Percentiles rank a stretch among this genome's conserved stretches.
These are phyloP conservation scores for Steromphala cineraria DNA, from an alignment of 2,888 invertebrate species.

Conservation along the genomic window DNA sequence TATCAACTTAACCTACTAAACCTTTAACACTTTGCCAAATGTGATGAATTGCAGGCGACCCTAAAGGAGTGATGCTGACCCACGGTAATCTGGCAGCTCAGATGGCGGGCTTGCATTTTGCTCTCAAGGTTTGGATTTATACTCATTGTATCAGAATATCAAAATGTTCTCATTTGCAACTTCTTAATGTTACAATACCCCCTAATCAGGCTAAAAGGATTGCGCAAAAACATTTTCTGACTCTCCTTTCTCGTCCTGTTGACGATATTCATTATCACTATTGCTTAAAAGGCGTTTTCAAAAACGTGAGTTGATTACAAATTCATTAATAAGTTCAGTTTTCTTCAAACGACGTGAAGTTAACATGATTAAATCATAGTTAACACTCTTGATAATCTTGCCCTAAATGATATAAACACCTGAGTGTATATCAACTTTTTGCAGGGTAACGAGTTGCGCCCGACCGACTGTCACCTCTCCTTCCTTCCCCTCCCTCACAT, in stretches of 20 bases:
- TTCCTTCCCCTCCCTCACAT: slow-evolving; percentile 97
- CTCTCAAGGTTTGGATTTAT: slow-evolving; percentile 43
- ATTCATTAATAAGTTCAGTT: too few relatives aligned
- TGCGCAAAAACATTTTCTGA: too few relatives aligned
- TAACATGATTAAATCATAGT: too few relatives aligned
- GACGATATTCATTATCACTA: too few relatives aligned
- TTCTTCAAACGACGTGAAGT: too few relatives aligned
- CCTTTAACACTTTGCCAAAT: background rate
- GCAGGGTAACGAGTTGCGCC: slow-evolving; percentile 38
- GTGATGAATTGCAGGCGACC: slow-evolving; percentile 83
- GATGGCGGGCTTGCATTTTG: slow-evolving; percentile 83
- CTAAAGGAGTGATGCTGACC: slow-evolving; percentile 97
- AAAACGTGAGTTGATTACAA: too few relatives aligned
- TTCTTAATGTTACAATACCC: too few relatives aligned
- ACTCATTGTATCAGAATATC: background rate
- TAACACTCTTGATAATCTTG: too few relatives aligned
- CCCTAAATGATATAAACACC: too few relatives aligned
- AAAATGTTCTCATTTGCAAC: background rate
- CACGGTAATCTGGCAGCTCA: slow-evolving; percentile 95
- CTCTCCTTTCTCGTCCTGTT: too few relatives aligned
- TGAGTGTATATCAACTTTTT: slow-evolving; percentile 13
- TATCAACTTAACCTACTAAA: background rate
- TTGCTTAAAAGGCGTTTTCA: too few relatives aligned
- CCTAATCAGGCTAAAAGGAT: too few relatives aligned
- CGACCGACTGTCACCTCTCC: slow-evolving; percentile 80